phyloP scores from a whole-genome alignment of 2,888 invertebrate genomes.

The Strigamia maritima region DNA sequence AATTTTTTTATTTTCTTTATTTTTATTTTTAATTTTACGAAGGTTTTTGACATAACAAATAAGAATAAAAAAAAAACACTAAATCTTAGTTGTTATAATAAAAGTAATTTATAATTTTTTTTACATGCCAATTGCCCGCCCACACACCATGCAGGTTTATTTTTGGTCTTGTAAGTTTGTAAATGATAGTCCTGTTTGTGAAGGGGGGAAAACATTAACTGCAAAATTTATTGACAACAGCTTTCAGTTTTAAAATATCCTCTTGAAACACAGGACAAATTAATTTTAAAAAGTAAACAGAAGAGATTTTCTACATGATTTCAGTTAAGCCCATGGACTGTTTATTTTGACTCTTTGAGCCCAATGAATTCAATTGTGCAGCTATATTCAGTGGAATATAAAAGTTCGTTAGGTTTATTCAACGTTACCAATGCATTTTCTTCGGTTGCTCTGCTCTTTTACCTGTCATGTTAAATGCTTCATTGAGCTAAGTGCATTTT shows the following conservation, averaged over 20 bases:
- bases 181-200: slow-evolving; percentile 20
- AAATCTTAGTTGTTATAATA: neutral
- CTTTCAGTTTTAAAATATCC: slow-evolving; percentile 7
- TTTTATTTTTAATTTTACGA: neutral
- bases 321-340: neutral
- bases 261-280: neutral
- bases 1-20: neutral
- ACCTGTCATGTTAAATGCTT: neutral
- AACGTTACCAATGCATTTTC: neutral
- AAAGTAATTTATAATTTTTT: slow-evolving; percentile 2
- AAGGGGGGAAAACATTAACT: slow-evolving; percentile 8
- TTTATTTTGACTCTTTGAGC: neutral
- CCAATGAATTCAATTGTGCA: neutral
- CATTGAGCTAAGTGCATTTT: neutral
- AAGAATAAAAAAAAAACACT: neutral
- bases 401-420: neutral
- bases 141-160: neutral
- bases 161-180: slow-evolving; percentile 1
- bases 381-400: neutral
- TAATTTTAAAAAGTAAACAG: neutral
- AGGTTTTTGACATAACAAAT: neutral
- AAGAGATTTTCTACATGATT: neutral
- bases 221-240: slow-evolving; percentile 4
- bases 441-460: neutral
- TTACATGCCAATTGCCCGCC: neutral